These are phyloP conservation scores for Borostomias antarcticus DNA, from an alignment of 2,797 vertebrate genomes.

Conservation along the genomic window DNA sequence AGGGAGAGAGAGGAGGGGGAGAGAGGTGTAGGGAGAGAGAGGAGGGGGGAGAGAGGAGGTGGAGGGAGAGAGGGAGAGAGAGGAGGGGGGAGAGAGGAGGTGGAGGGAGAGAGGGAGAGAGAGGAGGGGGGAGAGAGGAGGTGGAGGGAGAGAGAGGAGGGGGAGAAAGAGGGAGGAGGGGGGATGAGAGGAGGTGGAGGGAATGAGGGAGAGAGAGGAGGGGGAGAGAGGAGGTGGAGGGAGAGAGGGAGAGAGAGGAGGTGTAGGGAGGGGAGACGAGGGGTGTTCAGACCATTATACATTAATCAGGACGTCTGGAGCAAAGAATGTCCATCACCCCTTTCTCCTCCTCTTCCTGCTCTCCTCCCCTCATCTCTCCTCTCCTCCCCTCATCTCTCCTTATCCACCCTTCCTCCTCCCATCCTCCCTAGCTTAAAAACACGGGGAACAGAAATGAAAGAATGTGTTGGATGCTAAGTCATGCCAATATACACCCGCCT, in stretches of 20 bases:
- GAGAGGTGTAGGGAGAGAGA: not conserved
- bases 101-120: conserved; percentile 1
- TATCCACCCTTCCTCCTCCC: conserved; percentile 1
- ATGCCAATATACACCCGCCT: too few relatives aligned
- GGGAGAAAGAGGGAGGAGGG: not conserved
- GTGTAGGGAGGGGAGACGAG: not conserved
- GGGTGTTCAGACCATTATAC: not conserved
- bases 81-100: conserved; percentile 20
- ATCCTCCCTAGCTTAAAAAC: conserved; percentile 42
- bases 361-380: not conserved
- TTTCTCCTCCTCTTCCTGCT: not conserved
- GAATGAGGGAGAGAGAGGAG: not conserved
- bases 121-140: not conserved
- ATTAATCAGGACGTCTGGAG: too few relatives aligned
- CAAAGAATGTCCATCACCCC: too few relatives aligned
- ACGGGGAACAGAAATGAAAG: too few relatives aligned
- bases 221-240: not conserved
- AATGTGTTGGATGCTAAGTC: too few relatives aligned
- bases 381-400: not conserved
- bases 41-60: not conserved
- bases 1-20: not conserved
- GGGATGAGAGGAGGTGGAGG: not conserved
- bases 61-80: not conserved
- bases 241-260: not conserved
- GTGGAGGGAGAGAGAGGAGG: conserved; percentile 26